Base-by-base conservation (phyloP, 1,140 invertebrate genomes). In the Leptonema lineaticorne region DNA sequence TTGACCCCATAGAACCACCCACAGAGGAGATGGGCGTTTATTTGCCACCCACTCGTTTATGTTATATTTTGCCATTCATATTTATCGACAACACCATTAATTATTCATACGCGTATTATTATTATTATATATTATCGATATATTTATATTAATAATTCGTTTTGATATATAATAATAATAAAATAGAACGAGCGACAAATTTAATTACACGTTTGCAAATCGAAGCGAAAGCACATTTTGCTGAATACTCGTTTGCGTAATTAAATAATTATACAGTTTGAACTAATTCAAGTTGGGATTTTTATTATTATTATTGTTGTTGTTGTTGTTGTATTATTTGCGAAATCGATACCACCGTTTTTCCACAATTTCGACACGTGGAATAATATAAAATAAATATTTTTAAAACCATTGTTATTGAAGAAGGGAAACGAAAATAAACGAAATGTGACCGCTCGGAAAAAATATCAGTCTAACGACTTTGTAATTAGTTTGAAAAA, bases 11-110 rank as follows among this genome's bases (percentile, higher is more conserved):
- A n/a, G n/a, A n/a, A n/a, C n/a, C 57, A 59, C 57, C 57, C 30
- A 59, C 57, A 14, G 28, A n/a, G 57, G 57, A 59, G 57, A 59
- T 59, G 57, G 57, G 57, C 57, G 57, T 14, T 20, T 16, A 59
- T 59, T 18, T 59, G 30, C 57, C 57, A 29, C 57, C 57, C 28
- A 59, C 57, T 59, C 57, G 28, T 53, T 53, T 53, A n/a, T 24
- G 50, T 24, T 24, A 53, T 48, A 8, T 53, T 53, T 41, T 22
- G 50, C 50, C 27, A 53, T 48, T 48, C 46, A 8, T 48, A 48
- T 53, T 53, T 53, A 53, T 41, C 37, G 37, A 41, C 37, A 11
- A 9, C 11, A 41, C 11, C 9, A 16, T 41, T 41, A 41, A 41
- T 41, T 41, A 41, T n/a, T n/a, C n/a, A n/a, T n/a, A n/a, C n/a